Evolutionary conservation across 1,140 invertebrate species (phyloP), one percentile per base, ranked within the genome.

Genomic region (Drosophila rufa): DNA sequence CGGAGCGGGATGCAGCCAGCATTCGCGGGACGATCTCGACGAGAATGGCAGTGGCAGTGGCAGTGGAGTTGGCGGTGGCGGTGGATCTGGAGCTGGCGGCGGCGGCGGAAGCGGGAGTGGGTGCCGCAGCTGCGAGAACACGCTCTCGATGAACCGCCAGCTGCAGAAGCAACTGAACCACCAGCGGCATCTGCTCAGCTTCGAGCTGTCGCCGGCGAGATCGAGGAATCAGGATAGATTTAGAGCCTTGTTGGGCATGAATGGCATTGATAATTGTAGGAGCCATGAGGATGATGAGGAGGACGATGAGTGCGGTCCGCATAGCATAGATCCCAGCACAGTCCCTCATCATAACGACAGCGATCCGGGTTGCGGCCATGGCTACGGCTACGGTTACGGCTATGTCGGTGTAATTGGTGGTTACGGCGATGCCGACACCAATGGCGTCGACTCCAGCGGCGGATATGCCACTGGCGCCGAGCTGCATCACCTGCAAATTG

Each of bases 101-200:
- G 77, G 50, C 30, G 64, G 70, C 27, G 66, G 73, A 22, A 75
- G 64, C 60, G 82, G 70, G 27, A 74, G 82, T 61, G 91, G 91
- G 45, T 91, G 87, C 84, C 92, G 91, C 60, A 92, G 90, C 76
- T 92, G 90, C 70, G 92, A 92, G 77, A 92, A 90, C 78, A 89
- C 85, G 30, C 67, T 91, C 51, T 91, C 91, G 36, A 93, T 93
- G 92, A 92, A 91, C 58, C 92, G 92, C 58, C 91, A 93, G 47
- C 82, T 93, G 83, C 91, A 93, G 85, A 91, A 92, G 70, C 92
- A 93, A 91, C 84, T 93, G 60, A 93, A 93, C 61, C 89, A 92
- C 73, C 92, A 93, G 71, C 86, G 92, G 77, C 87, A 92, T 70
- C 76, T 93, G 79, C 85, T 93, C 70, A 92, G 92, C 79, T 91